Percentiles rank a stretch among this genome's conserved stretches.
Conservation (phyloP, 2,797 vertebrate genomes). For the Diceros bicornis region DNA sequence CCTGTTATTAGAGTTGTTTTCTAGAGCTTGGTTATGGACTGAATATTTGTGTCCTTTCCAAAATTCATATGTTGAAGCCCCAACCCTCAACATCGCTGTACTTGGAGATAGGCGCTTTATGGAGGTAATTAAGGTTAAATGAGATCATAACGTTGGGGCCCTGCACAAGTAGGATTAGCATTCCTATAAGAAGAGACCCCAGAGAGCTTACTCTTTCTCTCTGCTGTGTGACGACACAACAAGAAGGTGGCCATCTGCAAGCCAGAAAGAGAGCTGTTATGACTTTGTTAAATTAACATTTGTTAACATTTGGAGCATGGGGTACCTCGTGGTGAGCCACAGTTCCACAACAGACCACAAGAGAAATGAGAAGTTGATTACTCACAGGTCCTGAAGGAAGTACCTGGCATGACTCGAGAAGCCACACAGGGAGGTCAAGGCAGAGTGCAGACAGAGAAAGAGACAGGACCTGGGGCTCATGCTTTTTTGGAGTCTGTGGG, state of each 20-base stretch:
- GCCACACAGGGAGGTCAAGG: background rate
- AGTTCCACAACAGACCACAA: background rate
- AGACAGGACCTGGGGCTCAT: background rate
- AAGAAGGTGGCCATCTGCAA: background rate
- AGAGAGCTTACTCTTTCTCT: background rate
- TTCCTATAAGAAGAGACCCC: background rate
- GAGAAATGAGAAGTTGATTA: background rate
- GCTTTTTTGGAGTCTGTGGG: background rate
- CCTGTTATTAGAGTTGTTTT: background rate
- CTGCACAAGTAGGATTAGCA: background rate
- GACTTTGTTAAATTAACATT: background rate
- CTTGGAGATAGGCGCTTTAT: background rate
- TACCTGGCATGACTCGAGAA: background rate
- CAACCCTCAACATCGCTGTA: background rate
- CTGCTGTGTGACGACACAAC: background rate
- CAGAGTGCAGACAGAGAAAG: background rate
- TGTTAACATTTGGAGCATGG: background rate
- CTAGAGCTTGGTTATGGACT: background rate
- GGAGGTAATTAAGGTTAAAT: background rate
- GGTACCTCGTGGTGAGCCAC: background rate
- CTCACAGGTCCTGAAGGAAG: background rate
- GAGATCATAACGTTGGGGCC: background rate
- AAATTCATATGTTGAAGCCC: background rate
- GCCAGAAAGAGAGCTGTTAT: too few species aligned
- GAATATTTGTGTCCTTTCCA: background rate